A percentile compares a stretch with the other conserved stretches of the same genome.
Evolutionary conservation across 2,888 invertebrate species (phyloP).

Genomic region (Erynnis tages): DNA sequence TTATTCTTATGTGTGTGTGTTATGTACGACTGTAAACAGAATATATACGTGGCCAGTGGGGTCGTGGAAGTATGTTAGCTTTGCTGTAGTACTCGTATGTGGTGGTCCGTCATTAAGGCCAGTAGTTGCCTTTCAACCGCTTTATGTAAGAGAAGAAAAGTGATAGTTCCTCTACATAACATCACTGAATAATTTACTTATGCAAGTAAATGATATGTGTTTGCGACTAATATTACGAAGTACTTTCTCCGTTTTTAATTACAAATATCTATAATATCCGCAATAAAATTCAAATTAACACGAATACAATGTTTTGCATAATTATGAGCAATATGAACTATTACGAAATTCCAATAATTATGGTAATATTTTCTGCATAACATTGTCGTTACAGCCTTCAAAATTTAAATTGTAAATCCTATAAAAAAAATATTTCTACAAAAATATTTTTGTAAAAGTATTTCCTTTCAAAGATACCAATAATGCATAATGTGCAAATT

Average conservation of each 20-base stretch:
- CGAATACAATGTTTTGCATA: background rate
- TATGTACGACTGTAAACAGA: too few species aligned
- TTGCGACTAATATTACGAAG: background rate
- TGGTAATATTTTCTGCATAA: too few species aligned
- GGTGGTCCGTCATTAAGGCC: conserved; percentile 20
- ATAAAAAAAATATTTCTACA: too few species aligned
- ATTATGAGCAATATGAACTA: background rate
- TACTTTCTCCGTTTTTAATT: background rate
- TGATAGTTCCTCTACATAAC: conserved; percentile 46
- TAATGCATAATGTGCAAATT: background rate
- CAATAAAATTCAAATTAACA: background rate
- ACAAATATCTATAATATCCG: background rate
- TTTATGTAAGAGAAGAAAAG: conserved; percentile 61
- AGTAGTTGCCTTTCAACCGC: conserved; percentile 30
- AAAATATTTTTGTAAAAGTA: too few species aligned
- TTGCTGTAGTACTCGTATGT: too few species aligned
- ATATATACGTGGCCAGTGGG: too few species aligned
- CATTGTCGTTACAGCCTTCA: too few species aligned
- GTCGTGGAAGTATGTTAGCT: too few species aligned
- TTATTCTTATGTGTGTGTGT: too few species aligned
- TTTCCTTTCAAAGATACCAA: too few species aligned
- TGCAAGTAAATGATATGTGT: conserved; percentile 47
- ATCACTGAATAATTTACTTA: conserved; percentile 51
- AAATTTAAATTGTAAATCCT: too few species aligned
- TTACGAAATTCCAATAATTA: background rate